Conservation (phyloP, 1,140 invertebrate species). For the Drosophila yakuba region DNA sequence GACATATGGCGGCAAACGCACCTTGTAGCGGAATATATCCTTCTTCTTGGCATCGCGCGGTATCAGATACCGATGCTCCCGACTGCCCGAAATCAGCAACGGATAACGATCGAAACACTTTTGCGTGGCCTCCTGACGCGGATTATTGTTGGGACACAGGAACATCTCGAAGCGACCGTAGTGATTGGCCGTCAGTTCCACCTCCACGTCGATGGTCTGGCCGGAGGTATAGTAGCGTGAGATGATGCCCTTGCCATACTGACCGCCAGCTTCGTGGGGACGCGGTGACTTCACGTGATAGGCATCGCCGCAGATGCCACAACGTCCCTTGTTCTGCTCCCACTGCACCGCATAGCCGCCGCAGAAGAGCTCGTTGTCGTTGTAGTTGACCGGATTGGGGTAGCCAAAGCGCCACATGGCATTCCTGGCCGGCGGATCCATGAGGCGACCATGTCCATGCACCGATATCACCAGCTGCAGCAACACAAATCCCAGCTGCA, state of each 20-base stretch:
- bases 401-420: conserved; percentile 97
- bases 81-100: conserved; percentile 89
- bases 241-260: conserved; percentile 94
- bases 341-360: conserved; percentile 95
- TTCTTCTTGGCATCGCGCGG: conserved; percentile 91
- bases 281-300: conserved; percentile 90
- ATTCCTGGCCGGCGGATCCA: conserved; percentile 96
- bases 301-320: conserved; percentile 95
- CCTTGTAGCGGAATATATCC: conserved; percentile 90
- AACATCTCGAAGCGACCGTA: conserved; percentile 93
- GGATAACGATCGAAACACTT: conserved; percentile 93
- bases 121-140: conserved; percentile 90
- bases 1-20: conserved; percentile 91
- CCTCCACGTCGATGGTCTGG: conserved; percentile 93
- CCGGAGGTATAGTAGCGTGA: conserved; percentile 92
- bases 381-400: conserved; percentile 96
- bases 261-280: conserved; percentile 94
- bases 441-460: conserved; percentile 91
- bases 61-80: conserved; percentile 88
- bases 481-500: conserved; percentile 3
- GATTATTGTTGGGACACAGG: conserved; percentile 94
- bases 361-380: conserved; percentile 93
- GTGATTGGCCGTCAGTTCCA: conserved; percentile 96
- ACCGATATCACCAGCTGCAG: conserved; percentile 61
- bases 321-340: conserved; percentile 93